Evolutionary conservation across 2,113 vertebrate species (phyloP).

Genomic region (Pipra filicauda): DNA sequence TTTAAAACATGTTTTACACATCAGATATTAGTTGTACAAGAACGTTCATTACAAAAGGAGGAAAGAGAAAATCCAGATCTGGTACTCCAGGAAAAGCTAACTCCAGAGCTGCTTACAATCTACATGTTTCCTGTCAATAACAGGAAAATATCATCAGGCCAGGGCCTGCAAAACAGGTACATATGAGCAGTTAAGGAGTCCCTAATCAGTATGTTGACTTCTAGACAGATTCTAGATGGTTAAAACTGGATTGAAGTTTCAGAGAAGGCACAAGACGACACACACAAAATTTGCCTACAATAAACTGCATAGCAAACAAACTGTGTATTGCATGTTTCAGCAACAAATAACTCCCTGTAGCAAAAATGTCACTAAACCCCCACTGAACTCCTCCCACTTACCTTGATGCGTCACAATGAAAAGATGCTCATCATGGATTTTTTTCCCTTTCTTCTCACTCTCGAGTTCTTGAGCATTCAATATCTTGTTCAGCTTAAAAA

Average conservation of each 20-base stretch:
- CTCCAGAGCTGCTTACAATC: not conserved
- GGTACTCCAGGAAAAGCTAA: not conserved
- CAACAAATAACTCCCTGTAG: not conserved
- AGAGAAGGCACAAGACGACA: not conserved
- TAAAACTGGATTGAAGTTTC: not conserved
- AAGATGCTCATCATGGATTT: slow-evolving; percentile 96
- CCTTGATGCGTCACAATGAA: slow-evolving; percentile 98
- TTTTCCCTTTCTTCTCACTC: slow-evolving; percentile 90
- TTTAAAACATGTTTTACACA: not conserved
- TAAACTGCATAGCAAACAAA: not conserved
- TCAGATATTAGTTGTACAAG: not conserved
- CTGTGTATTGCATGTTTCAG: not conserved
- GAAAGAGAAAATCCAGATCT: not conserved
- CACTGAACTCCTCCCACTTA: slow-evolving; percentile 42
- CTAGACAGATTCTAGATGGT: not conserved
- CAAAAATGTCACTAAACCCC: not conserved
- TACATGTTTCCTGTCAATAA: not conserved
- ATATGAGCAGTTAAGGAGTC: not conserved
- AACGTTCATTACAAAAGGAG: not conserved
- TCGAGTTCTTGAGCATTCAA: slow-evolving; percentile 89
- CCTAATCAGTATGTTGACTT: not conserved
- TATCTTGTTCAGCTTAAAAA: slow-evolving; percentile 88
- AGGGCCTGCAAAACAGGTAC: not conserved
- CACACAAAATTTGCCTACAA: not conserved
- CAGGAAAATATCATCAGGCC: not conserved